phyloP scores from a whole-genome alignment of 2,888 invertebrate genomes.

The Aleiodes alternator region DNA sequence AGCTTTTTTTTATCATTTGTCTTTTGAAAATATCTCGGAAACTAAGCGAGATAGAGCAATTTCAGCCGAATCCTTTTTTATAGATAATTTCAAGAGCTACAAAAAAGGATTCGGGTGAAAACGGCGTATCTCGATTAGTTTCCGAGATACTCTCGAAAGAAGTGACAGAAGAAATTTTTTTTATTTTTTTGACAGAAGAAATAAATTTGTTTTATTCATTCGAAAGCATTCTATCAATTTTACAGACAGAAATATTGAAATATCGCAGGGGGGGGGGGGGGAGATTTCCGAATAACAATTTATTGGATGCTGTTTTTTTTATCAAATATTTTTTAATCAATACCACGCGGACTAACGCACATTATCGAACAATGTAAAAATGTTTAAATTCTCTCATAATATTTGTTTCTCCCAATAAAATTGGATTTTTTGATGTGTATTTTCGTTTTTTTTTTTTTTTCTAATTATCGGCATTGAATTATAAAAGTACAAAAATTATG shows the following conservation, averaged over 20 bases:
- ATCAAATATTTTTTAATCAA: constrained; percentile 12
- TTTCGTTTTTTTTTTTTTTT: not conserved
- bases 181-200: no score
- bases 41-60: not conserved
- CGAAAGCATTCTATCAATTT: no score
- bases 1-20: not conserved
- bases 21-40: not conserved
- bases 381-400: constrained; percentile 3
- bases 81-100: no score
- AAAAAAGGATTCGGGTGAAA: no score
- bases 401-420: not conserved
- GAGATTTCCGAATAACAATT: not conserved
- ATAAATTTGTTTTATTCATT: no score
- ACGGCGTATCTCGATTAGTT: no score
- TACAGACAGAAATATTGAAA: no score
- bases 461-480: not conserved
- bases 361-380: not conserved
- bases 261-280: not conserved
- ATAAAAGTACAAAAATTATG: constrained; percentile 35
- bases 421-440: not conserved
- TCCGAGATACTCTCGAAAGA: no score
- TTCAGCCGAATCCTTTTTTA: no score
- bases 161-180: not conserved
- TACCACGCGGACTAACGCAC: constrained; percentile 10
- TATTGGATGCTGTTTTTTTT: not conserved